Evolutionary conservation across 2,888 invertebrate species (phyloP), one percentile per base, ranked within the genome.

Genomic region (Ophioninae sp.): DNA sequence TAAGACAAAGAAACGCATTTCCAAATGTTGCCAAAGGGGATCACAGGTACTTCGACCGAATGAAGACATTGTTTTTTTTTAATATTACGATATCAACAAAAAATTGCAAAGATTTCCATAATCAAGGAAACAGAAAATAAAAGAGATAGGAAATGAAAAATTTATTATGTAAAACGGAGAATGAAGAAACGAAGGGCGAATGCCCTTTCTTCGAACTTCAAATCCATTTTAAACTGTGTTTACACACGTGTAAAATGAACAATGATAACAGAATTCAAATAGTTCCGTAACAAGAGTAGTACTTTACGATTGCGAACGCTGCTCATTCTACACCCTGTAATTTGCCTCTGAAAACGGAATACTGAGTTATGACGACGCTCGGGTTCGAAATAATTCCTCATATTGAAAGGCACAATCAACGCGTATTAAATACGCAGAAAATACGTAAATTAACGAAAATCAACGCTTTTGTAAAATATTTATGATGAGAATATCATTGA

Each of bases 181-280:
- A 30, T 30, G 1, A 30, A 30, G 30, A 30, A 30, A 30, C 30
- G 2, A 30, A 30, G 30, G 30, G 30, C 3, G 30, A 30, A 30
- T 30, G 30, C 30, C 30, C 30, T 30, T 30, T 30, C 44, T 69
- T 75, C 65, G 65, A 76, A 65, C 70, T 76, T 76, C 39, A 20
- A 59, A 7, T 21, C 20, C 21, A 20, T 17, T 30, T 39, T 30
- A 13, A 59, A 21, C 30, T 50, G 75, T 70, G 70, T 62, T 20
- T 6, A 70, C 44, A 76, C 39, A 41, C 30, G 39, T 23, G 59
- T 30, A 57, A 44, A 70, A 76, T 81, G 37, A 70, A 81, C 5
- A 50, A 50, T 21, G 41, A 44, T 59, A 65, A 75, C 70, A 20
- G 21, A 59, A 72, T 72, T 59, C 39, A 72, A n/a, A 44, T 3